Evolutionary conservation across 1,140 invertebrate species (phyloP), one percentile per base, ranked within the genome.

Genomic region (Drosophila quadrilineata): DNA sequence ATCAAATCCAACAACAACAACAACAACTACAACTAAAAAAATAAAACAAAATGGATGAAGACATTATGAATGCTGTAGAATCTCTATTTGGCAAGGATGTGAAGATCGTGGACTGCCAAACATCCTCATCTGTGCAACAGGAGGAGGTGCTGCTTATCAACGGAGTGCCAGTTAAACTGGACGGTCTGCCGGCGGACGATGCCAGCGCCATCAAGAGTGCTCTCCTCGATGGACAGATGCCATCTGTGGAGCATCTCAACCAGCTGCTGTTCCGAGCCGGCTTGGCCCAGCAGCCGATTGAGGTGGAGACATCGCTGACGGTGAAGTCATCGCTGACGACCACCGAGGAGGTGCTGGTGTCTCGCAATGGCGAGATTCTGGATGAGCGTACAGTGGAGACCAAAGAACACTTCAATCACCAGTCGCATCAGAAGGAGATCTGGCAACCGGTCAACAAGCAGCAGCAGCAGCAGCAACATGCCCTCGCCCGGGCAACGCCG

Each of bases 11-110:
- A n/a, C n/a, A n/a, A n/a, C n/a, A n/a, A n/a, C n/a, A n/a, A n/a
- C n/a, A n/a, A n/a, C n/a, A n/a, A n/a, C n/a, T n/a, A n/a, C n/a
- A n/a, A n/a, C n/a, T n/a, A n/a, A n/a, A n/a, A n/a, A n/a, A n/a
- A n/a, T n/a, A n/a, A n/a, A n/a, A n/a, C 21, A 88, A 17, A 69
- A 94, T 95, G 93, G 94, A 95, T 85, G 94, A 95, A 89, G 94
- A 95, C 87, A 94, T 95, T 52, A 94, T 95, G 75, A 94, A 94
- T 68, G 95, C 94, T 35, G 94, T 95, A 24, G 94, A 95, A 89
- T 93, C 94, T 50, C 93, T 95, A 41, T 92, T 95, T 46, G 94
- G 94, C 54, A 94, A 94, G 53, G 94, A 94, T 24, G 94, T 92
- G 5, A 93, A 94, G 89, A 93, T 95, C 45, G 92, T 95, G 33